Base-by-base conservation (phyloP, 1,140 invertebrate genomes). In the Adoxophyes honmai region DNA sequence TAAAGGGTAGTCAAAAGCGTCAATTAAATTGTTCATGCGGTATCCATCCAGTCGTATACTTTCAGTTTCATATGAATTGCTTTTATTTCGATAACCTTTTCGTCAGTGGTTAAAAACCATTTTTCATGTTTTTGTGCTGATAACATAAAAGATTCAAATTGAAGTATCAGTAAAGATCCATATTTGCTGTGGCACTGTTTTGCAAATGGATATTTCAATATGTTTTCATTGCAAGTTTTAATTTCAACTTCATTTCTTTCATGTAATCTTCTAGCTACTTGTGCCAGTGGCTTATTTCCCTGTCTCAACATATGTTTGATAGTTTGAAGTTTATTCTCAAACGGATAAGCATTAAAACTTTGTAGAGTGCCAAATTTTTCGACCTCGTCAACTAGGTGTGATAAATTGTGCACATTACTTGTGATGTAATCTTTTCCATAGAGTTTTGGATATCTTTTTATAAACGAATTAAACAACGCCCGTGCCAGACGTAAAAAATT, bases 391-490 rank as follows among this genome's bases (percentile, higher is more conserved):
- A 67, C 58, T 10, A 75, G 11, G 55, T 72, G 66, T 34, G 48
- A 13, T 21, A 68, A 38, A 68, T 66, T 70, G 55, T 73, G 70
- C 7, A 73, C 52, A 52, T 70, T 70, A 37, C 66, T 73, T 0
- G 62, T 66, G 1, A 74, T 52, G 44, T 68, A 66, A 15, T 66
- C 60, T 59, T 57, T 52, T n/a, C 65, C 70, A 61, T 73, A 66
- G 14, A 67, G 33, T 10, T 59, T 44, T 57, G 13, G 42, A 35
- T 54, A 68, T 0, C 28, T 6, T 56, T 68, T 42, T 3, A 59
- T 18, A 59, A 37, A 60, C 28, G 13, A 1, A 34, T 52, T 8
- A 0, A 71, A 54, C 18, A 66, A 14, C 10, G 11, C 11, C 54
- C 62, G 48, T n/a, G 65, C 68, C 9, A 71, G 1, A 10, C 18